Evolutionary conservation across 2,888 invertebrate species (phyloP), one percentile per base, ranked within the genome.

Genomic region (Phalangium opilio): DNA sequence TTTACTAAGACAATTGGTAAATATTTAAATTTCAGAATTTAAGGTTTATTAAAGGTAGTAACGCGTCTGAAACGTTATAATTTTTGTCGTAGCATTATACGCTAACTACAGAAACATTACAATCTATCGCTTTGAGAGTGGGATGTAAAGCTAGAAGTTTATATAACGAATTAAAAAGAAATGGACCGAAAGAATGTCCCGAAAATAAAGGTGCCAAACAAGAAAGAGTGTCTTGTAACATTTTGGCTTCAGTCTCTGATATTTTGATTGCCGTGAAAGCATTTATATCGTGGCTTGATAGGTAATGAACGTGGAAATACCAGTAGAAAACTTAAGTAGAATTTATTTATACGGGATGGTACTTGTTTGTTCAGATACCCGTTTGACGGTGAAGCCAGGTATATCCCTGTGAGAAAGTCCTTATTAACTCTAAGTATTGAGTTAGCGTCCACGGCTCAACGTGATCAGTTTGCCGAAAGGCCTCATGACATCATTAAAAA

Each of bases 201-300:
- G 49, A 48, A 40, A 50, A 44, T 35, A 44, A 43, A 33, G 27
- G 27, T 7, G 42, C 45, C n/a, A 44, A 45, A 18, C 51, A 47
- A 34, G 47, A 55, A 32, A 74, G 77, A 50, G 77, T 87, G 41
- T 78, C 81, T 11, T 85, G 84, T 11, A 79, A 78, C 68, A 79
- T 81, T 46, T 70, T 91, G 60, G 81, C 84, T 32, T 84, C 85
- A 64, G 86, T 91, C 45, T 83, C 87, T 41, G 77, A 81, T 58
- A 78, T 86, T 45, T 79, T 90, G 60, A 77, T 76, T 42, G 79
- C 81, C 40, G 79, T 90, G 36, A 91, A 90, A 66, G 81, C 83
- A 49, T 72, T 95, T 45, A 83, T 86, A 18, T 80, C 81, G 62
- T 95, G 93, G 89, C 73, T 95, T 15, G 89, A 91, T 67, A 76